Conservation (phyloP, 2,888 invertebrate genomes). For the Melieria picta region DNA sequence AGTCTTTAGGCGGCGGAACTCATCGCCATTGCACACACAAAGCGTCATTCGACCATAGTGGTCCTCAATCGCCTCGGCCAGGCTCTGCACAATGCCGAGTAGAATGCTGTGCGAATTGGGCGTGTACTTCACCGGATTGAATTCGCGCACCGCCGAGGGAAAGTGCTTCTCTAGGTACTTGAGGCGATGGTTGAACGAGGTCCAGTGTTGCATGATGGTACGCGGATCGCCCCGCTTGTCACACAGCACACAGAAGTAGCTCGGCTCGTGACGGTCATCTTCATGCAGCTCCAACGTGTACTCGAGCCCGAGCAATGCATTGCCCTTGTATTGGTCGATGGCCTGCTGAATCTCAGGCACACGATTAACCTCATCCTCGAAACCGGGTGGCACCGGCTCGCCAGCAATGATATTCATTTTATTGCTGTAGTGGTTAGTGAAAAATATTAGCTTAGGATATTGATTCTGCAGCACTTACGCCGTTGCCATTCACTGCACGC, state of each 20-base stretch:
- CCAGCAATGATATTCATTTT: conserved; percentile 68
- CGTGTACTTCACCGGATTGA: conserved; percentile 72
- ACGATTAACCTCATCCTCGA: conserved; percentile 71
- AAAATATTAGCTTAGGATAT: too few species aligned
- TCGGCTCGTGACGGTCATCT: conserved; percentile 74
- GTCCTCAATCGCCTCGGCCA: conserved; percentile 77
- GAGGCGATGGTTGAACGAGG: conserved; percentile 79
- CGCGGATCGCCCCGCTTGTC: conserved; percentile 82
- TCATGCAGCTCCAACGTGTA: conserved; percentile 80
- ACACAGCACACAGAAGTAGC: conserved; percentile 82
- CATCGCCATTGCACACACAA: conserved; percentile 73
- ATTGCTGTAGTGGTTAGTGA: conserved; percentile 2
- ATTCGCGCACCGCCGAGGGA: conserved; percentile 70
- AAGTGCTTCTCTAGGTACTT: conserved; percentile 72
- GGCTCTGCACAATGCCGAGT: conserved; percentile 68
- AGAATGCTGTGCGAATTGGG: conserved; percentile 69
- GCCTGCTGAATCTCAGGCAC: conserved; percentile 68
- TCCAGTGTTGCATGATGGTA: conserved; percentile 81
- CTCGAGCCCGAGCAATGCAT: conserved; percentile 76
- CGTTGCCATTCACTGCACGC: too few species aligned
- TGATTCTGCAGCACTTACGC: too few species aligned
- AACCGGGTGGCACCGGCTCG: conserved; percentile 77
- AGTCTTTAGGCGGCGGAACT: conserved; percentile 75
- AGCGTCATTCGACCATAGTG: conserved; percentile 78
- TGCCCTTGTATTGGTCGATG: conserved; percentile 67